Base-by-base conservation (phyloP, 2,797 vertebrate species). In the Epinephelus awoara region DNA sequence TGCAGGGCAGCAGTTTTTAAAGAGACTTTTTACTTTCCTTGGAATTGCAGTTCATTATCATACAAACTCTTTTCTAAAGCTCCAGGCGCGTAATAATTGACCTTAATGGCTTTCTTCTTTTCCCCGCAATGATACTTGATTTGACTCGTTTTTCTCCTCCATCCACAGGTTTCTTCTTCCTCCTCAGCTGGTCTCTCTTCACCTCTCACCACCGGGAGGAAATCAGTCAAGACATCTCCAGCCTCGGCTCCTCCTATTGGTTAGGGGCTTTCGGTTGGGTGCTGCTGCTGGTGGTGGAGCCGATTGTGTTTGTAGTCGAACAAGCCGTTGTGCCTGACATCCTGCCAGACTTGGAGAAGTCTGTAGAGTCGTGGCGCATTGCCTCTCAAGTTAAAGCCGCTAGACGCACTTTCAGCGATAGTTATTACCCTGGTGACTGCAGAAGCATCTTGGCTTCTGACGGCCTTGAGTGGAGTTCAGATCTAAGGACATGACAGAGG, bases 141-240 rank as follows among this genome's bases (percentile, higher is more conserved):
- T 77, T 79, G 13, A 84, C 64, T 67, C 2, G 13, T 75, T 65
- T 64, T 55, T 55, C 15, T 77, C 19, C 29, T 74, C 42, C 72
- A 23, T 85, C 76, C 57, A 17, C 90, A 96, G 96, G 96, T 61
- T 94, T 96, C 74, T 95, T 96, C 80, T 96, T 96, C 86, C 91
- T 96, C 67, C 84, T 97, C 25, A 90, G 92, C 83, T 96, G 96
- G 96, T 90, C 89, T 8, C 69, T 96, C 59, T 97, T 96, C 86
- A 96, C 95, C 10, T 83, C 92, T 75, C 92, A 95, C 50, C 92
- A 96, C 75, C 62, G 23, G 61, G 77, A 86, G 7, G 94, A 95
- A 59, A 96, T 96, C 62, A 55, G 23, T 6, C 68, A 82, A 23
- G 87, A 95, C 85, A 38, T 93, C 54, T 92, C 87, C n/a, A 51